These are phyloP conservation scores for Stenotaenia linearis DNA, from an alignment of 2,888 invertebrate species.

Conservation along the genomic window DNA sequence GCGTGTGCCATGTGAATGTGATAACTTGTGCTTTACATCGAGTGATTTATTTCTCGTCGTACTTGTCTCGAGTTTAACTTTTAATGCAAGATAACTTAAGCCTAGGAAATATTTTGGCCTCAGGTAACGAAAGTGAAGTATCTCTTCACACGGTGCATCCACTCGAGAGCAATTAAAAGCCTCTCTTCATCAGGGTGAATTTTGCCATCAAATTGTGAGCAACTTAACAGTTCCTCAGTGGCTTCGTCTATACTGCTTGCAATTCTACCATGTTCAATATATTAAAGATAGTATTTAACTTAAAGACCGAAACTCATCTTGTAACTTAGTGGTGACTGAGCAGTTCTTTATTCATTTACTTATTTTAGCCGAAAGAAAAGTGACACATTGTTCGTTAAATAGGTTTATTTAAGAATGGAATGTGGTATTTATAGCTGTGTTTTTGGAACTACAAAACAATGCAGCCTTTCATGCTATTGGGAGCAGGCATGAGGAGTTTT, in stretches of 20 bases:
- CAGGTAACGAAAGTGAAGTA: neutral
- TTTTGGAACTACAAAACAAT: neutral
- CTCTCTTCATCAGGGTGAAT: slow-evolving; percentile 7
- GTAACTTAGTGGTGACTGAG: too few relatives aligned
- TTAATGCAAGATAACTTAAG: neutral
- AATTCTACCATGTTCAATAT: neutral
- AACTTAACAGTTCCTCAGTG: slow-evolving; percentile 17
- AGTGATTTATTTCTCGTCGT: neutral
- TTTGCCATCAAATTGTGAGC: slow-evolving; percentile 12
- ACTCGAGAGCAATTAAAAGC: slow-evolving; percentile 20
- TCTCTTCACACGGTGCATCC: neutral
- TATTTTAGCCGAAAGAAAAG: too few relatives aligned
- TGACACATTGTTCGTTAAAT: too few relatives aligned
- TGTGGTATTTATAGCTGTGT: neutral
- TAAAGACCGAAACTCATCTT: neutral
- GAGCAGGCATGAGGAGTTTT: too few relatives aligned
- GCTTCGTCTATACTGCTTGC: neutral
- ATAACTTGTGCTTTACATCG: neutral
- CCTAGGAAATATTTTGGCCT: neutral
- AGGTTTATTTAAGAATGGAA: too few relatives aligned
- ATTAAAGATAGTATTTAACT: neutral
- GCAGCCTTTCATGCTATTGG: too few relatives aligned
- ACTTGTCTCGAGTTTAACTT: neutral
- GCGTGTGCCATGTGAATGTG: neutral
- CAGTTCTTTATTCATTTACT: too few relatives aligned